These are phyloP conservation scores for Mesocricetus auratus DNA, from an alignment of 2,113 vertebrate genomes.

Conservation along the genomic window DNA sequence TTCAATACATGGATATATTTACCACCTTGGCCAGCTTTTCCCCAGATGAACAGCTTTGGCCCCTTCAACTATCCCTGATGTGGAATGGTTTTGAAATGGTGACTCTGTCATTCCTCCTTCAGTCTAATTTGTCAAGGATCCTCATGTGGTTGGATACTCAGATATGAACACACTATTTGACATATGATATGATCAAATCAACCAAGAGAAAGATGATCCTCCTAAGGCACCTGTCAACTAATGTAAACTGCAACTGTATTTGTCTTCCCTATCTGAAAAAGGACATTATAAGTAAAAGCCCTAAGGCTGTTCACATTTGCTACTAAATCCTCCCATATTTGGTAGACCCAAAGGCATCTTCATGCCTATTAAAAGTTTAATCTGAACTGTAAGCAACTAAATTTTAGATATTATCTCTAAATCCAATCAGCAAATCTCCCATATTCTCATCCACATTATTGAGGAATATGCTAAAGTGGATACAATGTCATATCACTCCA, in stretches of 20 bases:
- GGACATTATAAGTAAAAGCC: slow-evolving; percentile 10
- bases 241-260: not conserved
- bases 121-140: not conserved
- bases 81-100: not conserved
- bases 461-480: not conserved
- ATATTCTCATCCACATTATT: slow-evolving; percentile 25
- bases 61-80: not conserved
- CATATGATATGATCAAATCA: not conserved
- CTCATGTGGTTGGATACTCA: not conserved
- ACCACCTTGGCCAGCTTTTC: not conserved
- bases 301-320: not conserved
- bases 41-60: not conserved
- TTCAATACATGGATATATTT: not conserved
- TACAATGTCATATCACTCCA: not conserved
- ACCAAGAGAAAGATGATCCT: not conserved
- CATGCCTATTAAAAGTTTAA: slow-evolving; percentile 23
- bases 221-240: not conserved
- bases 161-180: not conserved
- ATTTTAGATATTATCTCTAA: slow-evolving; percentile 18
- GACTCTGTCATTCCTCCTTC: slow-evolving; percentile 12
- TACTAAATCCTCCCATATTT: not conserved
- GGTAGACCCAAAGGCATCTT: not conserved
- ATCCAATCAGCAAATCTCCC: slow-evolving; percentile 4
- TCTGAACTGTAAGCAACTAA: not conserved
- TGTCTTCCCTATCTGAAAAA: slow-evolving; percentile 28